Base-by-base conservation (phyloP, 2,888 invertebrate species). In the Bimastos eiseni region DNA sequence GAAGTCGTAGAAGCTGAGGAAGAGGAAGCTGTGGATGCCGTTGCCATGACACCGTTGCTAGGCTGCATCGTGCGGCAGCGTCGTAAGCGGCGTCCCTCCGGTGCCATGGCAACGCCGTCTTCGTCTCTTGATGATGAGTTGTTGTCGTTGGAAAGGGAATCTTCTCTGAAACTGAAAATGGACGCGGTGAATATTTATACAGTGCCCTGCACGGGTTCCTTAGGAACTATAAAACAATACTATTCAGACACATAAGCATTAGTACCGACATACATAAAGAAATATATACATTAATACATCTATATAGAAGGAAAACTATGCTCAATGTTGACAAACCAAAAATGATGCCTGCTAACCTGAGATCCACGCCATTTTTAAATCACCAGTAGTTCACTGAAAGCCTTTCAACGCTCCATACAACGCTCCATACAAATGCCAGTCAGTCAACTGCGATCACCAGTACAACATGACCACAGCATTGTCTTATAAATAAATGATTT, bases 171-270 rank as follows among this genome's bases (percentile, higher is more conserved):
- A 88, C 88, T 88, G 88, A 30, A 88, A 88, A 33, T 88, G 24
- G 24, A 33, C 34, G 34, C 4, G 96, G 34, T 88, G 6, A 30
- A 88, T 30, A 37, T 37, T 38, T 37, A 34, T 33, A 88, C 36
- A 34, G n/a, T 8, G 38, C 38, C 8, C 30, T 34, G 13, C 34
- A 34, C 13, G 30, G 1, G 24, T 34, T 24, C 38, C 0, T 11
- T 4, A 88, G 36, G 88, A 34, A 13, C 21, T 13, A 11, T 38
- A 34, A 30, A 24, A 88, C 5, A 88, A 33, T 88, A 88, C 34
- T 24, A 88, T 13, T 11, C 88, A 88, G 11, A 30, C 15, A 88
- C 36, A 88, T 36, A 34, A 33, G 33, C 86, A 86, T 86, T 24
- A 24, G 30, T 36, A n/a, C 36, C 8, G 8, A 11, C 34, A n/a